Percentiles rank a stretch among this genome's conserved stretches.
These are phyloP conservation scores for Enteromius viviparus DNA, from an alignment of 2,797 vertebrate species.

Conservation along the genomic window DNA sequence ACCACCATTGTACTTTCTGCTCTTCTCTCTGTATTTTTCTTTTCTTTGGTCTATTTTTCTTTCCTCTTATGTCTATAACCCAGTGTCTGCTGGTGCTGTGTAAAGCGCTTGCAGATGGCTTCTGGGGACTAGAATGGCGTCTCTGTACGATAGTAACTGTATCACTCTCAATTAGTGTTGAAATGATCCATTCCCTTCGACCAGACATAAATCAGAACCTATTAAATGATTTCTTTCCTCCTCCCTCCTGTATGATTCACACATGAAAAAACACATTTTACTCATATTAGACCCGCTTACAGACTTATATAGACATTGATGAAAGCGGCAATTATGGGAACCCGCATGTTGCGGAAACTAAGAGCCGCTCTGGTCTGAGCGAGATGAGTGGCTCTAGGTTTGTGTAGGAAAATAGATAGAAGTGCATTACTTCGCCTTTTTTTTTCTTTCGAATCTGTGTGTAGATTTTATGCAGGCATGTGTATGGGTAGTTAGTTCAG, in stretches of 20 bases:
- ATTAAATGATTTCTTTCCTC: conserved; percentile 61
- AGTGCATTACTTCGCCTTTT: background rate
- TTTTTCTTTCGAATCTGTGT: conserved; percentile 28
- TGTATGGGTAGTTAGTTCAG: conserved; percentile 41
- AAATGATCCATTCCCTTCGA: conserved; percentile 72
- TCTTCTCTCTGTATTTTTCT: background rate
- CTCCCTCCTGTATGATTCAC: conserved; percentile 66
- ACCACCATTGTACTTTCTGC: conserved; percentile 43
- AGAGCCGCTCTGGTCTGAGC: background rate
- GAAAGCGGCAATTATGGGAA: conserved; percentile 72
- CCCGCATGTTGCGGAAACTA: background rate
- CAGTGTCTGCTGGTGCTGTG: conserved; percentile 58
- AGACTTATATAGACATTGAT: conserved; percentile 76
- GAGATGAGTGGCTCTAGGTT: background rate
- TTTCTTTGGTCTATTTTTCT: conserved; percentile 59
- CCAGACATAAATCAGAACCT: conserved; percentile 69
- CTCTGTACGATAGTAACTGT: conserved; percentile 76
- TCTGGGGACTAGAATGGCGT: conserved; percentile 71
- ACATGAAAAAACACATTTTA: conserved; percentile 75
- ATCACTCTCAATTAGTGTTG: conserved; percentile 77
- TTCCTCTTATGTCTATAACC: conserved; percentile 49
- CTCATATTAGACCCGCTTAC: conserved; percentile 66
- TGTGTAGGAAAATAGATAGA: conserved; percentile 22
- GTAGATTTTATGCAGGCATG: conserved; percentile 29
- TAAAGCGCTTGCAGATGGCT: conserved; percentile 78